Percentiles rank a stretch among this genome's conserved stretches.
These are phyloP conservation scores for Euwallacea fornicatus DNA, from an alignment of 1,140 invertebrate genomes.

Conservation along the genomic window DNA sequence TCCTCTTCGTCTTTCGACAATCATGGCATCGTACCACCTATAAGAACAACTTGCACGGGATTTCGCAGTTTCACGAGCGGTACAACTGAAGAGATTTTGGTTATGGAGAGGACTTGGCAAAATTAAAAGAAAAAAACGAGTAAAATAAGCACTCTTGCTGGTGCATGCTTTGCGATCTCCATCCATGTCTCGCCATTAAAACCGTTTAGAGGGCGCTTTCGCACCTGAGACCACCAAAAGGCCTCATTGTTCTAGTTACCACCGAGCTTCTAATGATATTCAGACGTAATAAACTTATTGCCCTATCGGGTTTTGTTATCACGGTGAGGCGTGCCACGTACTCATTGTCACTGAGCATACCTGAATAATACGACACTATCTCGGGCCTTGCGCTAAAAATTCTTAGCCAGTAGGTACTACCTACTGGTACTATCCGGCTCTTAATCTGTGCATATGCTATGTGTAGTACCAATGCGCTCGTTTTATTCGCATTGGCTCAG, in stretches of 20 bases:
- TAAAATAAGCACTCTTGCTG: too few species aligned
- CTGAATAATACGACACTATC: slow-evolving; percentile 51
- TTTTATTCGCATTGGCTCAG: slow-evolving; percentile 27
- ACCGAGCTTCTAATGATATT: slow-evolving; percentile 13
- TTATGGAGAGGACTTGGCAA: background rate
- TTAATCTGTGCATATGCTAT: slow-evolving; percentile 35
- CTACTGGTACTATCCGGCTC: slow-evolving; percentile 32
- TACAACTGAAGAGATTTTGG: background rate
- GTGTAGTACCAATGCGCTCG: slow-evolving; percentile 12
- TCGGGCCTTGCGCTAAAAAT: slow-evolving; percentile 44
- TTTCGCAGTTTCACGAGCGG: background rate
- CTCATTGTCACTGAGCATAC: slow-evolving; percentile 50
- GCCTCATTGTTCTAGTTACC: slow-evolving; percentile 4
- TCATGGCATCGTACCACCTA: background rate
- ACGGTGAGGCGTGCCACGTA: slow-evolving; percentile 45
- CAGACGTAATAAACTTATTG: slow-evolving; percentile 27
- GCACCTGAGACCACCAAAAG: too few species aligned
- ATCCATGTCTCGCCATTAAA: too few species aligned
- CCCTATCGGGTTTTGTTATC: slow-evolving; percentile 46
- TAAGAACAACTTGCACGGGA: background rate
- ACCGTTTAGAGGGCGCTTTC: too few species aligned
- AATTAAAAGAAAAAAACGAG: too few species aligned
- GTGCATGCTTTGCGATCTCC: too few species aligned
- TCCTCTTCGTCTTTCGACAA: background rate
- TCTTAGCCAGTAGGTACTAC: slow-evolving; percentile 37